These are phyloP conservation scores for Ophion slaviceki DNA, from an alignment of 2,888 invertebrate species.

Conservation along the genomic window DNA sequence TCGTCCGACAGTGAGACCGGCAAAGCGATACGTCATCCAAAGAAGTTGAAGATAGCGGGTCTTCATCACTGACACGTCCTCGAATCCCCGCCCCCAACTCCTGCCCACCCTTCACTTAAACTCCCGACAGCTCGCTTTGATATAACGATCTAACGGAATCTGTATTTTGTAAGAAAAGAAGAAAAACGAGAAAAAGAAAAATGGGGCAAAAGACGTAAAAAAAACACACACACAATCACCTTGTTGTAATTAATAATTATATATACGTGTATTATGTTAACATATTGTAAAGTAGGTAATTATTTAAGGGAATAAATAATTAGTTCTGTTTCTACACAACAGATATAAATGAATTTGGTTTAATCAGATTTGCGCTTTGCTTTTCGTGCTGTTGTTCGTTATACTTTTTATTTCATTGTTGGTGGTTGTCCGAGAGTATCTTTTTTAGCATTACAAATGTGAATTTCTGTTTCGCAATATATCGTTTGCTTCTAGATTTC, in stretches of 20 bases:
- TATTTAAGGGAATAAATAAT: conserved; percentile 73
- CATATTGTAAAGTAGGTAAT: conserved; percentile 75
- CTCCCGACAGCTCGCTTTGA: conserved; percentile 39
- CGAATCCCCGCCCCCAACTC: conserved; percentile 23
- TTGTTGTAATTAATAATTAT: conserved; percentile 66
- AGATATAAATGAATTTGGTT: conserved; percentile 32
- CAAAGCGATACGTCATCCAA: conserved; percentile 79
- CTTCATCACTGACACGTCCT: conserved; percentile 78
- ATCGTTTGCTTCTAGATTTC: conserved; percentile 1
- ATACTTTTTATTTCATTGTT: conserved; percentile 4
- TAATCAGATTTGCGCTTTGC: not conserved
- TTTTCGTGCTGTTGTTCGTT: not conserved
- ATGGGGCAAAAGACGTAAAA: conserved; percentile 56
- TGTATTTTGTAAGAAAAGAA: conserved; percentile 72
- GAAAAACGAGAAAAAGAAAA: conserved; percentile 22
- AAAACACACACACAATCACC: conserved; percentile 52
- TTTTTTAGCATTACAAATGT: too few relatives aligned
- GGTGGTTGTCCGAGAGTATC: not conserved
- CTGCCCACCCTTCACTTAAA: conserved; percentile 31
- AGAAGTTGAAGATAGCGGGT: conserved; percentile 80
- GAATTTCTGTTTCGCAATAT: too few relatives aligned
- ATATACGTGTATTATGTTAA: conserved; percentile 70
- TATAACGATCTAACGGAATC: conserved; percentile 60
- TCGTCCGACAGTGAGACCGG: conserved; percentile 84
- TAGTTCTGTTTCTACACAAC: conserved; percentile 66